Conservation (phyloP, 2,888 invertebrate species). For the Torymus aiolomorphi region DNA sequence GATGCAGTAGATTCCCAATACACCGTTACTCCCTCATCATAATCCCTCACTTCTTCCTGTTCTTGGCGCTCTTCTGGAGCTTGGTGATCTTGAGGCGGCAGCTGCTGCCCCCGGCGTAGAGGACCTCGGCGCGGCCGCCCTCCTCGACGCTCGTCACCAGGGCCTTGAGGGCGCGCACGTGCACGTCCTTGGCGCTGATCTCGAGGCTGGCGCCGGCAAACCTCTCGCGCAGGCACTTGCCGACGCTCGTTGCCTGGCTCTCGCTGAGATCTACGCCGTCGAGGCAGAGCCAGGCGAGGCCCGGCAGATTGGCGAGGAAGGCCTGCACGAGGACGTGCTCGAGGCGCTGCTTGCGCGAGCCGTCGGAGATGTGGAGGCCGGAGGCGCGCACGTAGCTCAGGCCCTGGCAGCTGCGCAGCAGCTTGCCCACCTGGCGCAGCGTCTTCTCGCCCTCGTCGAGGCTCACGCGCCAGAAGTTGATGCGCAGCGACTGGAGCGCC, state of each 20-base stretch:
- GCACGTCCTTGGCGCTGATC: slow-evolving; percentile 73
- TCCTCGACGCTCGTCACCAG: slow-evolving; percentile 72
- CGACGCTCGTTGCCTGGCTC: slow-evolving; percentile 70
- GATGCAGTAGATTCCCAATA: too few relatives aligned
- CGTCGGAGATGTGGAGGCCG: slow-evolving; percentile 72
- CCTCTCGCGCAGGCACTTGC: slow-evolving; percentile 73
- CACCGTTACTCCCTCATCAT: too few relatives aligned
- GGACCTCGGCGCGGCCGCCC: slow-evolving; percentile 72
- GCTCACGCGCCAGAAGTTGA: slow-evolving; percentile 73
- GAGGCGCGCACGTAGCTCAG: slow-evolving; percentile 73
- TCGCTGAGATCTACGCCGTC: slow-evolving; percentile 72
- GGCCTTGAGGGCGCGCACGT: slow-evolving; percentile 71
- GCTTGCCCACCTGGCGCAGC: slow-evolving; percentile 71
- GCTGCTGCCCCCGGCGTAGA: slow-evolving; percentile 71
- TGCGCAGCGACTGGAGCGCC: slow-evolving; percentile 73
- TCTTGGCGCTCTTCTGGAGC: slow-evolving; percentile 67
- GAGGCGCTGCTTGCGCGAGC: slow-evolving; percentile 70
- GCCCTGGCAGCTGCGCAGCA: slow-evolving; percentile 71
- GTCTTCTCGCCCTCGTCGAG: slow-evolving; percentile 73
- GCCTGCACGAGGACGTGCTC: slow-evolving; percentile 74
- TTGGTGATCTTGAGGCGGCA: slow-evolving; percentile 70
- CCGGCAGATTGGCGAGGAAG: slow-evolving; percentile 69
- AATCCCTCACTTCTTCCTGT: slow-evolving; percentile 65
- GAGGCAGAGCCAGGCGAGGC: slow-evolving; percentile 73
- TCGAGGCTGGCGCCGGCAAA: slow-evolving; percentile 72